phyloP scores from a whole-genome alignment of 2,888 invertebrate species.

The Pherbina coryleti region DNA sequence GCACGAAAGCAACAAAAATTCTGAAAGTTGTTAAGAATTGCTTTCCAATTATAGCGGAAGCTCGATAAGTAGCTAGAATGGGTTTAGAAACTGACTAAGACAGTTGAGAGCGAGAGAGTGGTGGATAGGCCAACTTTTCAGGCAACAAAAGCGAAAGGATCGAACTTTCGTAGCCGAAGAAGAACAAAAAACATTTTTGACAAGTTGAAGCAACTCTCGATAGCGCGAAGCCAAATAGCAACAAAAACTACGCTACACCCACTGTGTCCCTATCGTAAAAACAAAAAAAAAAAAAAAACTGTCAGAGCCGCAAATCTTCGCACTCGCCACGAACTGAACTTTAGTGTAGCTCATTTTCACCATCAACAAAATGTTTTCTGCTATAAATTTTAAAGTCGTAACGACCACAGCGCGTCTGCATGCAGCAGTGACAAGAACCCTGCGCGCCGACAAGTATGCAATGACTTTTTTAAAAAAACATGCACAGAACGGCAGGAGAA shows the following conservation, averaged over 20 bases:
- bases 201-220: too few species aligned
- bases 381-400: constrained; percentile 40
- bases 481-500: background rate
- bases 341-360: background rate
- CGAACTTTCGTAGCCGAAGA: too few species aligned
- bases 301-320: background rate
- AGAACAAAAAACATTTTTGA: too few species aligned
- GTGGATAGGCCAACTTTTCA: too few species aligned
- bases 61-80: background rate
- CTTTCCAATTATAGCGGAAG: constrained; percentile 10
- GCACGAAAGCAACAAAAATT: background rate
- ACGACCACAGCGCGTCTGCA: constrained; percentile 37
- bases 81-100: background rate
- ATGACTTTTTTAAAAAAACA: background rate
- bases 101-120: too few species aligned
- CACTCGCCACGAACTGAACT: too few species aligned
- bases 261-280: background rate
- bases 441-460: constrained; percentile 22
- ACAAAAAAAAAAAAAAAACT: too few species aligned
- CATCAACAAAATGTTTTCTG: background rate
- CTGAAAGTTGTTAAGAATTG: constrained; percentile 8
- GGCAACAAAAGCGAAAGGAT: too few species aligned
- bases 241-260: too few species aligned
- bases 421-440: background rate
- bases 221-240: too few species aligned